These are phyloP conservation scores for Trichomalopsis sarcophagae DNA, from an alignment of 1,140 invertebrate genomes.

Conservation along the genomic window DNA sequence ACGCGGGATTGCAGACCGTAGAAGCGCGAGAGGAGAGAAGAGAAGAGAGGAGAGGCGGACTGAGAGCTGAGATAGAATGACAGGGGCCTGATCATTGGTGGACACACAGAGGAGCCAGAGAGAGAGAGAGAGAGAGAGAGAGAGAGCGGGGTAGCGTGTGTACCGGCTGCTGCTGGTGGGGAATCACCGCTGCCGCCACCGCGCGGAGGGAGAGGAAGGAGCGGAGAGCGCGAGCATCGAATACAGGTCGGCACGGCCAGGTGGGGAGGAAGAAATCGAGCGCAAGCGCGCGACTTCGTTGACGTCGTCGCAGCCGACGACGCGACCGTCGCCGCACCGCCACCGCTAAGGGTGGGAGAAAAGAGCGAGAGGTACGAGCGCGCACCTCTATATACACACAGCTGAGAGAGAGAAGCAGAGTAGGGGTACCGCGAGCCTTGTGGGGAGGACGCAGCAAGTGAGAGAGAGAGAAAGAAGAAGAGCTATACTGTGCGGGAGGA, in stretches of 20 bases:
- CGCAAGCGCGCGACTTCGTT: constrained; percentile 48
- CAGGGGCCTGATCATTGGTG: constrained; percentile 72
- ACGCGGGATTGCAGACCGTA: too few relatives aligned
- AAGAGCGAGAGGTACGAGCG: constrained; percentile 54
- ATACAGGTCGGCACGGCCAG: constrained; percentile 52
- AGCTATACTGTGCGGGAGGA: background rate
- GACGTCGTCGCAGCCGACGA: constrained; percentile 38
- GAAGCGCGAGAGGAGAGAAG: constrained; percentile 32
- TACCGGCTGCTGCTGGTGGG: constrained; percentile 46
- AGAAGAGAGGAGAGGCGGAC: constrained; percentile 43
- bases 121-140: constrained; percentile 35
- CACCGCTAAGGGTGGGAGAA: constrained; percentile 32
- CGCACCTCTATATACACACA: constrained; percentile 13
- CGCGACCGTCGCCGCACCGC: constrained; percentile 19
- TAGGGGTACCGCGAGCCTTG: constrained; percentile 32
- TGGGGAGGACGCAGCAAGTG: constrained; percentile 44
- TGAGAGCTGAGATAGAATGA: constrained; percentile 57
- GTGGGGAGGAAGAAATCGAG: constrained; percentile 60
- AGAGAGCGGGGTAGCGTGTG: constrained; percentile 3
- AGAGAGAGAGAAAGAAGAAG: constrained; percentile 52
- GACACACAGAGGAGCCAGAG: constrained; percentile 51
- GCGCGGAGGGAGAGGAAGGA: constrained; percentile 14
- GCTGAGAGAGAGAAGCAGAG: constrained; percentile 26
- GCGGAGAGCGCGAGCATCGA: constrained; percentile 29
- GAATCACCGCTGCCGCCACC: background rate